Percentiles rank a stretch among this genome's conserved stretches.
Evolutionary conservation across 2,797 vertebrate genomes (phyloP).

Genomic region (Dallia pectoralis): DNA sequence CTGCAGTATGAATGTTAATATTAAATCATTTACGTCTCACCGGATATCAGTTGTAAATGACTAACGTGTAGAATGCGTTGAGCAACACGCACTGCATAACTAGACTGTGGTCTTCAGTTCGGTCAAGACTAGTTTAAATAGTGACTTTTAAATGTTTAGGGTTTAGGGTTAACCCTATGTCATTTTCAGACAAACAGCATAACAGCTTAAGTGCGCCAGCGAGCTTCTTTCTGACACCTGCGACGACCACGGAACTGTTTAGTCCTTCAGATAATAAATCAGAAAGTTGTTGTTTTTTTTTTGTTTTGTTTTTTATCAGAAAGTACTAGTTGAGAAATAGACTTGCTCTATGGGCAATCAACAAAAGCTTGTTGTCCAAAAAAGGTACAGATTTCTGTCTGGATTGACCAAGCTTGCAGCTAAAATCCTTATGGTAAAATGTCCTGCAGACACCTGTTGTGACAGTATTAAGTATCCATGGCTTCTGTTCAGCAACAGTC

Average conservation of each 20-base stretch:
- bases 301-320: too few relatives aligned
- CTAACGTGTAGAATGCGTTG: background rate
- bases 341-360: background rate
- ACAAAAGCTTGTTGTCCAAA: too few relatives aligned
- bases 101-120: conserved; percentile 8
- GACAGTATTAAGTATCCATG: background rate
- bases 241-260: background rate
- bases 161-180: background rate
- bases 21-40: too few relatives aligned
- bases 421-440: too few relatives aligned
- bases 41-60: too few relatives aligned
- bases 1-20: conserved; percentile 4
- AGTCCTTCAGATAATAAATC: background rate
- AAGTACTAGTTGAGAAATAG: background rate
- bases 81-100: background rate
- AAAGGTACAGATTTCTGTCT: too few relatives aligned
- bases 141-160: background rate
- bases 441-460: too few relatives aligned
- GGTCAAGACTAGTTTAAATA: conserved; percentile 17
- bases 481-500: background rate
- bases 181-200: background rate
- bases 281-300: background rate
- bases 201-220: background rate
- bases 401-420: too few relatives aligned
- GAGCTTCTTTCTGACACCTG: background rate